These are phyloP conservation scores for Ephestia elutella DNA, from an alignment of 1,140 invertebrate species.

Conservation along the genomic window DNA sequence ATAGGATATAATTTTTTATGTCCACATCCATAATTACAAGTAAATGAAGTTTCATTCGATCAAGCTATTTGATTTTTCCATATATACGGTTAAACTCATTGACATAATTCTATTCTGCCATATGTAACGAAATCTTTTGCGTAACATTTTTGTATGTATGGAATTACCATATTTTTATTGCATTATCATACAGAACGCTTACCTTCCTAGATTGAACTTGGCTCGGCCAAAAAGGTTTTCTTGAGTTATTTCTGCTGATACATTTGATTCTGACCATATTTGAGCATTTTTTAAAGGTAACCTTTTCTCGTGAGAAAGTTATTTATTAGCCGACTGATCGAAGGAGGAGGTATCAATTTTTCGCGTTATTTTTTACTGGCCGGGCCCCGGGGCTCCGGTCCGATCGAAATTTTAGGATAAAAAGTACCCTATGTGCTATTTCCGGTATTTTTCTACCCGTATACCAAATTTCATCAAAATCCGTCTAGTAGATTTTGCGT, in stretches of 20 bases:
- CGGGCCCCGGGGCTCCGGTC: too few species aligned
- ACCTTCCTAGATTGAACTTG: neutral
- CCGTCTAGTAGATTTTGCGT: too few species aligned
- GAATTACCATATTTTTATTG: slow-evolving; percentile 1
- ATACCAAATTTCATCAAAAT: too few species aligned
- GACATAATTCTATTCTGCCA: neutral
- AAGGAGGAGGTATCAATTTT: too few species aligned
- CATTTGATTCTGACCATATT: neutral
- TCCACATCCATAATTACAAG: too few species aligned
- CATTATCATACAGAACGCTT: neutral
- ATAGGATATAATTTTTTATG: too few species aligned
- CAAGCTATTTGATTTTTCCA: neutral
- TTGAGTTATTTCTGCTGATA: neutral
- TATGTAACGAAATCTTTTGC: neutral
- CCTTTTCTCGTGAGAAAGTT: neutral
- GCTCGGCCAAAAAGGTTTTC: neutral
- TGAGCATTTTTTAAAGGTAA: neutral
- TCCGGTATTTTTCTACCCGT: too few species aligned
- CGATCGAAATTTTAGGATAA: too few species aligned
- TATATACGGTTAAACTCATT: neutral
- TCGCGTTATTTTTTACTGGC: too few species aligned
- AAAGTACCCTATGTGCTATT: too few species aligned
- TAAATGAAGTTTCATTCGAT: too few species aligned
- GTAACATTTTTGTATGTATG: neutral
- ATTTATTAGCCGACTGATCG: neutral